phyloP scores from a whole-genome alignment of 2,113 vertebrate species.

The Talpa occidentalis region DNA sequence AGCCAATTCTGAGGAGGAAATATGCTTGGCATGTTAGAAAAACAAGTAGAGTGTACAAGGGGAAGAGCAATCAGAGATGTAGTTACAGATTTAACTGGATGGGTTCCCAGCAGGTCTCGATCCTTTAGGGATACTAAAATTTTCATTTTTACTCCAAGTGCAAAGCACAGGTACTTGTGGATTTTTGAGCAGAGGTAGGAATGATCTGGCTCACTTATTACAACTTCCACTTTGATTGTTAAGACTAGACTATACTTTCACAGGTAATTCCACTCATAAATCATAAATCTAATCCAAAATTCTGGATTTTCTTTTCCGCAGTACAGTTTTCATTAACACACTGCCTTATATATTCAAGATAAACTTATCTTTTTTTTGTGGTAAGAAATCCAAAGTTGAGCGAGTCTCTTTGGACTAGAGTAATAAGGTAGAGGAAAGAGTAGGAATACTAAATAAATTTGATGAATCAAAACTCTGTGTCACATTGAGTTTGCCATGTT shows the following conservation, averaged over 20 bases:
- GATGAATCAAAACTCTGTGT: background rate
- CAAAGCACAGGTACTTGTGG: background rate
- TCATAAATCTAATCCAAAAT: background rate
- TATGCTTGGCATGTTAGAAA: background rate
- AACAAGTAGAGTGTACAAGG: too few species aligned
- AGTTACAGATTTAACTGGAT: background rate
- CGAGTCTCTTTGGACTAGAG: background rate
- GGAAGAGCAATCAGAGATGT: background rate
- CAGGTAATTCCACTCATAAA: background rate
- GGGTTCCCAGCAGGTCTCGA: fast-evolving
- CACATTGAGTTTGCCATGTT: background rate
- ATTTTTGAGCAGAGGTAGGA: background rate
- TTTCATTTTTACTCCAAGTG: background rate
- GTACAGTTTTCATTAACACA: background rate
- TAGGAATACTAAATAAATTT: background rate
- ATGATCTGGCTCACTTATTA: background rate
- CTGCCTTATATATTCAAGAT: background rate
- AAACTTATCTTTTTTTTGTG: background rate
- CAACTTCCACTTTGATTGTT: background rate
- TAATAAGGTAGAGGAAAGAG: background rate
- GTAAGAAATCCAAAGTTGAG: background rate
- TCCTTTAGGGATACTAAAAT: background rate
- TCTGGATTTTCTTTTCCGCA: background rate
- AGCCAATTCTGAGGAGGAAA: background rate
- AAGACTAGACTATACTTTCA: background rate